These are phyloP conservation scores for Rhinolophus sinicus DNA, from an alignment of 2,113 vertebrate genomes.

Conservation along the genomic window DNA sequence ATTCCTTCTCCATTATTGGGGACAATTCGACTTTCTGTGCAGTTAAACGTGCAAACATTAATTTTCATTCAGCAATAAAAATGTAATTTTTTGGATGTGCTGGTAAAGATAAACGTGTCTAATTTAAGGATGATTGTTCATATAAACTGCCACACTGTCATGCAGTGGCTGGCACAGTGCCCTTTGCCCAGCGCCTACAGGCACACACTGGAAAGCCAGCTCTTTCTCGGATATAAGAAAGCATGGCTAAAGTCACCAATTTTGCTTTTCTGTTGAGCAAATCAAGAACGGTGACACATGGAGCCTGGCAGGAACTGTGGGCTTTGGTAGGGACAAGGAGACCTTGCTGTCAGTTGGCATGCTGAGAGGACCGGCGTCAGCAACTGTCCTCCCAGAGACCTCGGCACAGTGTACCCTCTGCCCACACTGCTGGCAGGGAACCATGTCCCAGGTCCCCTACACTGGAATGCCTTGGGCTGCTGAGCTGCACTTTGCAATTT, in stretches of 20 bases:
- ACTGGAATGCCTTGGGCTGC: neutral
- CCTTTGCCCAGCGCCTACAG: no score
- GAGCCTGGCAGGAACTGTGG: neutral
- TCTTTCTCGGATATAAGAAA: neutral
- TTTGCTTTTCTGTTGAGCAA: neutral
- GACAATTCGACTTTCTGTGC: constrained; percentile 66
- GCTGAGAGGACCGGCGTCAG: neutral
- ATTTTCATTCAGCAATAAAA: neutral
- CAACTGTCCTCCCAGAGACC: no score
- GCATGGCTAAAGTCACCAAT: neutral
- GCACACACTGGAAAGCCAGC: neutral
- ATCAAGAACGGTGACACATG: neutral
- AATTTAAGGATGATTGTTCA: neutral
- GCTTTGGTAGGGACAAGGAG: neutral
- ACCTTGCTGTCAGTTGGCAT: neutral
- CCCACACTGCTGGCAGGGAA: no score
- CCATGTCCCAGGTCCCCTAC: no score
- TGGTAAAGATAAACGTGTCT: neutral
- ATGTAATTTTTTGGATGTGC: neutral
- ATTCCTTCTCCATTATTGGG: constrained; percentile 40
- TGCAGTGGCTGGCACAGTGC: neutral
- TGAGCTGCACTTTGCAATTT: neutral
- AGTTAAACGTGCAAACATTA: constrained; percentile 72
- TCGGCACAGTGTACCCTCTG: no score
- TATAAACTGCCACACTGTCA: neutral